phyloP scores from a whole-genome alignment of 2,113 vertebrate species.

The Brachypodius melanocephalos region DNA sequence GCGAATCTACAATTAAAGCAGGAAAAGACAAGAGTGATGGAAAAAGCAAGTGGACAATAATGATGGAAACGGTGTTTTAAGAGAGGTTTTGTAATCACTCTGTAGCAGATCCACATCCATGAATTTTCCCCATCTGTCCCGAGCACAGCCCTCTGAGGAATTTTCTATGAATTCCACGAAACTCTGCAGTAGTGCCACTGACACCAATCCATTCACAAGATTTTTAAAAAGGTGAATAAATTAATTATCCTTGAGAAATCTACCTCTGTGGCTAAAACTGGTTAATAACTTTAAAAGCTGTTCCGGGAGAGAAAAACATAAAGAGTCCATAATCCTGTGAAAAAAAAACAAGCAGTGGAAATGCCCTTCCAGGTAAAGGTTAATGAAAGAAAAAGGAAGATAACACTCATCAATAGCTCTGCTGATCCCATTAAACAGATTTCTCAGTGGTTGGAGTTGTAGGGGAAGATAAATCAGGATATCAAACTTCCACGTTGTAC shows the following conservation, averaged over 20 bases:
- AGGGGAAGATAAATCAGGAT: conserved; percentile 7
- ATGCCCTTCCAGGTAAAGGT: not conserved
- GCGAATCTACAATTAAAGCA: not conserved
- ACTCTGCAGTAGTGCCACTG: fast-evolving
- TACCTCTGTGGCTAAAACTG: not conserved
- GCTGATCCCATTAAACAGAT: conserved; percentile 5
- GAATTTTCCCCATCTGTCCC: not conserved
- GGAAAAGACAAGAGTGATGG: not conserved
- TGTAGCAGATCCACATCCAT: not conserved
- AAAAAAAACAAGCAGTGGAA: not conserved
- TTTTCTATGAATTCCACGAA: not conserved
- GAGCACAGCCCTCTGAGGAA: not conserved
- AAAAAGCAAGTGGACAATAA: not conserved
- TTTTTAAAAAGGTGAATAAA: not conserved
- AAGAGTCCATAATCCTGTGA: not conserved
- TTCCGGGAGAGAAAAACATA: not conserved
- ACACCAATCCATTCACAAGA: not conserved
- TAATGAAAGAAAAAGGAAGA: not conserved
- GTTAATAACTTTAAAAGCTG: not conserved
- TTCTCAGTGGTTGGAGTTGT: not conserved
- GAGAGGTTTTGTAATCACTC: not conserved
- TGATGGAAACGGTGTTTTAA: not conserved
- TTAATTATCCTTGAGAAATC: not conserved
- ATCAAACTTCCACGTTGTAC: not conserved
- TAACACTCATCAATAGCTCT: conserved; percentile 22